A percentile compares a stretch with the other conserved stretches of the same genome.
These are phyloP conservation scores for Cantharis flavilabris DNA, from an alignment of 2,888 invertebrate species.

Conservation along the genomic window DNA sequence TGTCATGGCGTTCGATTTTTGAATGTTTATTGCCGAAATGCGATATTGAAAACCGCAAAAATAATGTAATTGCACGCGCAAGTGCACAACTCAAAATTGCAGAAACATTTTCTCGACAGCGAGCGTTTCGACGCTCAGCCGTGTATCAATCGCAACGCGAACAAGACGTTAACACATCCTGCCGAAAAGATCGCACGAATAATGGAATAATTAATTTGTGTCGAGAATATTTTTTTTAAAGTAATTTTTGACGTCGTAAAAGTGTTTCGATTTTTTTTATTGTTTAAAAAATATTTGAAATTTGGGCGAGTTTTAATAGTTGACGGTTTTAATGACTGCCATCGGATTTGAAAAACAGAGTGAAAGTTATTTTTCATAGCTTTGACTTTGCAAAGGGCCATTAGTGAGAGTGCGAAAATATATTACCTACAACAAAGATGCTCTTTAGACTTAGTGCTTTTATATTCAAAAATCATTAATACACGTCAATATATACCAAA, in stretches of 20 bases:
- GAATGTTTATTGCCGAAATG: background rate
- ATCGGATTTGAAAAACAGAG: background rate
- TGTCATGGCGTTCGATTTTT: background rate
- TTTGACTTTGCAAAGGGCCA: background rate
- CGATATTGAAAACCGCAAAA: background rate
- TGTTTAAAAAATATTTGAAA: background rate
- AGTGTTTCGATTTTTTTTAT: background rate
- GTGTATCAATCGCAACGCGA: constrained; percentile 5
- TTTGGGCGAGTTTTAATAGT: background rate
- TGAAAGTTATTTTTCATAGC: background rate
- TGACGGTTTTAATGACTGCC: background rate
- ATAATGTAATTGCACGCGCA: constrained; percentile 15
- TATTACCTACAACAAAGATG: background rate
- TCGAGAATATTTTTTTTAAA: background rate
- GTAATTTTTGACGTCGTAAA: background rate
- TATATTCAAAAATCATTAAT: background rate
- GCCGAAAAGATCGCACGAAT: background rate
- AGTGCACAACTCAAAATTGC: constrained; percentile 9
- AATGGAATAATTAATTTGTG: background rate
- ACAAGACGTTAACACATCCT: background rate
- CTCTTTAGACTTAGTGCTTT: background rate
- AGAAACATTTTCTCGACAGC: constrained; percentile 3
- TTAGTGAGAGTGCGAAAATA: background rate
- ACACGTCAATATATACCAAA: background rate
- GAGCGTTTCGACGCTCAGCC: constrained; percentile 25